Evolutionary conservation across 2,888 invertebrate genomes (phyloP), one percentile per base, ranked within the genome.

Genomic region (Cataglyphis altisquamis): DNA sequence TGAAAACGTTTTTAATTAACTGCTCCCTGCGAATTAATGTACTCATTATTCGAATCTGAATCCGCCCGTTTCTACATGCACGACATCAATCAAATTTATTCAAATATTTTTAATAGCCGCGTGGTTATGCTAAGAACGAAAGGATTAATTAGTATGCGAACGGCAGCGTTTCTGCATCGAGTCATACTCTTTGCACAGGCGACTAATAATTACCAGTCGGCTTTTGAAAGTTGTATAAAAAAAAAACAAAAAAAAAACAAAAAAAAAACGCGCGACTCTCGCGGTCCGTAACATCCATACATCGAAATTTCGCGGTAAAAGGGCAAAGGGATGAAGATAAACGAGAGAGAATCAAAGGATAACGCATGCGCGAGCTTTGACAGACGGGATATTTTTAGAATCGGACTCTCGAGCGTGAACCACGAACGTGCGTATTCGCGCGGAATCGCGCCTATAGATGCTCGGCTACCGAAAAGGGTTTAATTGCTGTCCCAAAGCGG

Each of bases 371-470:
- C 83, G 80, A 84, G 68, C 70, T 84, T 85, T 80, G 66, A 64
- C 57, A 52, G 70, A 72, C 55, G 21, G 64, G 45, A 48, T 85
- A 85, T 85, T 85, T 84, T 84, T 85, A 85, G 85, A 81, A 78
- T 52, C 68, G 64, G 57, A 67, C 70, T 81, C 67, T 68, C 45
- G 64, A 57, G 57, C 41, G 25, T 21, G 39, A 63, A 52, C 39
- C 62, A 66, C 57, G 67, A 41, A 21, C 62, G 25, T 39, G 39
- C 32, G 32, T 45, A 72, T 80, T 64, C 72, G 62, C 80, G 63
- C 66, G 52, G 62, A 66, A 68, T 60, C 77, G 39, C 67, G 52
- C 32, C 57, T 57, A 77, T 78, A 70, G 60, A 70, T 18, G 57
- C 21, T 21, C 60, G 12, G 60, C 60, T 80, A 70, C 72, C 60